Base-by-base conservation (phyloP, 2,888 invertebrate species). In the Gryllus longicercus region DNA sequence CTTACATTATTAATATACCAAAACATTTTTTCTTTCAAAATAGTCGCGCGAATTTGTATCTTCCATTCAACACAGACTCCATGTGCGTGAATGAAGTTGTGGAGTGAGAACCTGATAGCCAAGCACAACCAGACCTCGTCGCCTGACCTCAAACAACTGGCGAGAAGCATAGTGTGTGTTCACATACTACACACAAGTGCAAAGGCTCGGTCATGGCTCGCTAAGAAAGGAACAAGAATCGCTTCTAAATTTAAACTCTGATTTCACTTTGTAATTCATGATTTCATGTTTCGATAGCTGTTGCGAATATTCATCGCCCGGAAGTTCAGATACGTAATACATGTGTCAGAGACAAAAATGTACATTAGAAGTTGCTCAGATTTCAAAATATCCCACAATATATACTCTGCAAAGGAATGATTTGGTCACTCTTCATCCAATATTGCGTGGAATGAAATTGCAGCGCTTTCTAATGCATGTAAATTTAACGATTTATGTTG, bases 81-180 rank as follows among this genome's bases (percentile, higher is more conserved):
- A 18, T n/a, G 63, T 14, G 63, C 63, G 63, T 63, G 63, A 63
- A 63, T 63, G 63, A 63, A 63, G n/a, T 63, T 63, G 63, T 63
- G 63, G 63, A 63, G 63, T 63, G n/a, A 63, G 63, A 63, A 63
- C 63, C 63, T 63, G 63, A 63, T 63, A 63, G 63, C 63, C 38
- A 63, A 18, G 63, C 63, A 18, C 63, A 75, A 75, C 76, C 81
- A 79, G 79, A 51, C 79, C 50, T 78, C 51, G 50, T 63, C 51
- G 80, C 63, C 81, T 81, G 81, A 81, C 81, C 81, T 80, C 81
- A 81, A 81, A 81, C 76, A 78, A 75, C 76, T 49, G 79, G 78
- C 80, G 78, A 81, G 81, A 81, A 81, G 81, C 79, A 76, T 76
- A 63, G 76, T 75, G 75, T 14, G 25, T 80, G 74, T 75, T 77